Conservation (phyloP, 37 sponge, comb jelly and placozoan genomes). For the Beroe forskalii region DNA sequence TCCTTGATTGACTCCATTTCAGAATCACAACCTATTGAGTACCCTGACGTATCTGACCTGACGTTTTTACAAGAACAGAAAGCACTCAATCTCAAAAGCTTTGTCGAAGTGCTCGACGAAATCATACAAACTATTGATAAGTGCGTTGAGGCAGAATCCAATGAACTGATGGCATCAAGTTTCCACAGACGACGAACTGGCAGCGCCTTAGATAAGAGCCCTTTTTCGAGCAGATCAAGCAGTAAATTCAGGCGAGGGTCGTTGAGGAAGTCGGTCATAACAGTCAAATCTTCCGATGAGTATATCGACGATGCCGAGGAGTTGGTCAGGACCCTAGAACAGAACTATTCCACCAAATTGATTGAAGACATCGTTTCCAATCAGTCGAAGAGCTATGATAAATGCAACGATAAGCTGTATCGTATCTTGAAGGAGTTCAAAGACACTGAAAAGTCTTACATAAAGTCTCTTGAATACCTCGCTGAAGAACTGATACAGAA, state of each 20-base stretch:
- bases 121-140: background rate
- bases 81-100: background rate
- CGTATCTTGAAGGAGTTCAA: conserved; percentile 2
- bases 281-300: background rate
- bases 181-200: background rate
- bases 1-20: background rate
- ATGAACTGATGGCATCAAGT: background rate
- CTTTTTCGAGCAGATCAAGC: background rate
- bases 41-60: background rate
- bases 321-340: background rate
- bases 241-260: background rate
- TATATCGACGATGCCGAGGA: background rate
- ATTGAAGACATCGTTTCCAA: background rate
- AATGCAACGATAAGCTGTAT: background rate
- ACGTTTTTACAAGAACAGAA: background rate
- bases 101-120: background rate
- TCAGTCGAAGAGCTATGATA: background rate
- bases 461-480: conserved; percentile 1
- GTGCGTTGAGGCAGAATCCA: background rate
- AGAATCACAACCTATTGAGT: background rate
- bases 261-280: background rate
- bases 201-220: background rate
- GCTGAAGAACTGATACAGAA: background rate
- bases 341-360: background rate
- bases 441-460: background rate